Base-by-base conservation (phyloP, 2,888 invertebrate species). In the Nymphalis polychloros region DNA sequence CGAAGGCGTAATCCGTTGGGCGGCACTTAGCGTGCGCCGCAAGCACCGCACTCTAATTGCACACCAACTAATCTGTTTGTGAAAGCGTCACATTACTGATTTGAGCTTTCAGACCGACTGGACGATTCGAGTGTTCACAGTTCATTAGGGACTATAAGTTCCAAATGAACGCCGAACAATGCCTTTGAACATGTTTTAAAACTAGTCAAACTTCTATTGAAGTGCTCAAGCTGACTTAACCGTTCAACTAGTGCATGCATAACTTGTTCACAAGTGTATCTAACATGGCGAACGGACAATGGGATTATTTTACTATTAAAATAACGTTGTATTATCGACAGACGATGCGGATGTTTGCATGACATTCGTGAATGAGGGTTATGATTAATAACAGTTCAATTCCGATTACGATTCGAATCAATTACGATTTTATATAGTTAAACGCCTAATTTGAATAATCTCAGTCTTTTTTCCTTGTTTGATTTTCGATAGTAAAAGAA, bases 31-130 rank as follows among this genome's bases (percentile, higher is more conserved):
- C 77, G 82, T 77, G 81, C 80, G 82, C 90, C 90, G 78, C 92
- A 89, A 90, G 85, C 89, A 81, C 83, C 80, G 78, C 82, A 83
- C 87, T 86, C 87, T 90, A 91, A 92, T 90, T 88, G 91, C 87
- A 84, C 81, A 81, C 80, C 82, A 84, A 86, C 86, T 90, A 90
- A 92, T 89, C 92, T 91, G 89, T 88, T 87, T 88, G 86, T 79
- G 75, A 85, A 87, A 84, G 87, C 87, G 86, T 85, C 82, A 79
- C 78, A 85, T 87, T 77, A 76, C 74, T 68, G 69, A 75, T 77
- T 77, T 73, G 69, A 70, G 71, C 69, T 69, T 55, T 64, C 72
- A 72, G 63, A 47, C 63, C 48, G 70, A 61, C 64, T 63, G 53
- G 49, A 53, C 49, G 57, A 60, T 61, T 49, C 49, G 46, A 57